Conservation (phyloP, 2,113 vertebrate genomes). For the Albula goreensis region DNA sequence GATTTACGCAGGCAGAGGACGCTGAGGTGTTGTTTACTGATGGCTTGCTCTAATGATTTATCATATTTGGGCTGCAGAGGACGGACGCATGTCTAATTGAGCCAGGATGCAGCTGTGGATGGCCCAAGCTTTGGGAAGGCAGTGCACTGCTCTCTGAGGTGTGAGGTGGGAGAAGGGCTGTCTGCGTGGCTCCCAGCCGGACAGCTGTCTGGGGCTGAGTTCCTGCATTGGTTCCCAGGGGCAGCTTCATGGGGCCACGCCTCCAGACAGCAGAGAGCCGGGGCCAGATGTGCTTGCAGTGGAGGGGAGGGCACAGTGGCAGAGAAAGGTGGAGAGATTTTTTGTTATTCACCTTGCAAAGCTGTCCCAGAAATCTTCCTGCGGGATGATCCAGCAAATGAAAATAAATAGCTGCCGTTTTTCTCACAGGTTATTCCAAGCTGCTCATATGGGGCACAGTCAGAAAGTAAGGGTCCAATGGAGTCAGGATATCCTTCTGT, state of each 20-base stretch:
- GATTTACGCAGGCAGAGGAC: constrained; percentile 15
- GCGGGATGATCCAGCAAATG: background rate
- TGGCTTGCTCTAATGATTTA: constrained; percentile 10
- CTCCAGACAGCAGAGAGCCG: background rate
- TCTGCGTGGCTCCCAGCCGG: constrained; percentile 2
- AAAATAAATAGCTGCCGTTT: background rate
- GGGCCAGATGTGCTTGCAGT: background rate
- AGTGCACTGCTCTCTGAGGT: background rate
- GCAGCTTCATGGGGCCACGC: background rate
- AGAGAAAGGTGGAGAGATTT: background rate
- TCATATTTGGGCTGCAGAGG: background rate
- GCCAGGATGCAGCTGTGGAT: constrained; percentile 21
- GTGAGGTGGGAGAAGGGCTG: constrained; percentile 13
- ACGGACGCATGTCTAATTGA: constrained; percentile 14
- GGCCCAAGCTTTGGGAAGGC: background rate
- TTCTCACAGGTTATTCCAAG: background rate
- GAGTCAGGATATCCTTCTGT: background rate
- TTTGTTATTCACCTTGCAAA: background rate
- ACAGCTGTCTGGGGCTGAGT: constrained; percentile 1
- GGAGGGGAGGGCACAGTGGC: background rate
- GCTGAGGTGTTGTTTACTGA: background rate
- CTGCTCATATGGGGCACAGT: background rate
- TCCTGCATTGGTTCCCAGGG: background rate
- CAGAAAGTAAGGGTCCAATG: background rate
- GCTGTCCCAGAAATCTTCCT: background rate